Conservation (phyloP, 2,113 vertebrate genomes). For the Neomonachus schauinslandi region DNA sequence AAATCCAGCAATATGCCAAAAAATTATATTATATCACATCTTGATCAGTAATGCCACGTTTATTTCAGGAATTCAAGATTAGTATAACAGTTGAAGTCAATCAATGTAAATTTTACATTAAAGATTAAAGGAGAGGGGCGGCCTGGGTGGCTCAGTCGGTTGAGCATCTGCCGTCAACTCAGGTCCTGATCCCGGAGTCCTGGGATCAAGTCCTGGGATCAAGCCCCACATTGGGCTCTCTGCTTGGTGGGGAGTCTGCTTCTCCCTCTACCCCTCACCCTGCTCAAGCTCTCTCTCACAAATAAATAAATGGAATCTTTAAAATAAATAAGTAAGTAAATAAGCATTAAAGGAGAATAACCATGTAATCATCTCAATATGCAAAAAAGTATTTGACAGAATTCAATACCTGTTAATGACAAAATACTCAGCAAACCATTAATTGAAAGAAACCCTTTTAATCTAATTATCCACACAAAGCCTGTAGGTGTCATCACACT, state of each 20-base stretch:
- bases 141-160: not conserved
- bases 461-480: not conserved
- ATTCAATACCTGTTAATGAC: not conserved
- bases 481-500: not conserved
- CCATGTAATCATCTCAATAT: not conserved
- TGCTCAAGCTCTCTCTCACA: no score
- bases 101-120: not conserved
- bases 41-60: not conserved
- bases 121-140: not conserved
- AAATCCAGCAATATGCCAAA: not conserved
- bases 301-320: no score
- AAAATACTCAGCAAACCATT: not conserved
- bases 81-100: not conserved
- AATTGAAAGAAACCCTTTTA: not conserved
- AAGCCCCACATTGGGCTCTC: not conserved
- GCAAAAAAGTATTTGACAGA: not conserved
- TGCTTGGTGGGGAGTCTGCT: not conserved
- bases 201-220: not conserved
- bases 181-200: not conserved
- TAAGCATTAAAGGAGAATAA: not conserved
- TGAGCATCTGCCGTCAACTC: not conserved
- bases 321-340: no score
- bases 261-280: not conserved
- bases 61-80: not conserved
- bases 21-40: not conserved